Evolutionary conservation across 2,888 invertebrate genomes (phyloP), one percentile per base, ranked within the genome.

Genomic region (Alcis repandata): DNA sequence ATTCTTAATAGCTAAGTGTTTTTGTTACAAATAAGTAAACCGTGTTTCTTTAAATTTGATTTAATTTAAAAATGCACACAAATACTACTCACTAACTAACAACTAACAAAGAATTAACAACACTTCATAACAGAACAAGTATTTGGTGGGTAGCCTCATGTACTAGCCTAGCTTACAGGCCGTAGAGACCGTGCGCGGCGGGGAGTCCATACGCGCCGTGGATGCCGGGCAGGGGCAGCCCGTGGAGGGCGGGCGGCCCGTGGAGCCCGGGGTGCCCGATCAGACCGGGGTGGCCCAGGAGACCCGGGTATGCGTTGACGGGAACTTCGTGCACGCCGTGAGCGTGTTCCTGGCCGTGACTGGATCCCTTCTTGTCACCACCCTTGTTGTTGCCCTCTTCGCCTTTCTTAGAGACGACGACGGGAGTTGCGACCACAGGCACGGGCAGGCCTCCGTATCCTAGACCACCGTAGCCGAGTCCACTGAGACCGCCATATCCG

Each of bases 271-370:
- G 45, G 22, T 45, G 17, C 3, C 45, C 22, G 45, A 27, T 27
- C 27, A 22, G 45, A 13, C 20, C 48, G 27, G 48, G 27, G 27
- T 19, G 7, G 6, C 19, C 46, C 7, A n/a, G 27, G 11, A 45
- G 45, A n/a, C 41, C 41, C 8, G 41, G 41, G 19, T 2, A 43
- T 8, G n/a, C 46, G 27, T 22, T 22, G n/a, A 27, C n/a, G n/a
- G 46, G 43, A 9, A 45, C 19, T 20, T 22, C 11, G 45, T 19
- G 85, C 65, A 71, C 64, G 7, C 72, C 64, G 15, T 76, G 76
- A 63, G 73, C 63, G 15, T 76, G 76, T 49, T 51, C 36, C 10
- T 19, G 36, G 0, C 20, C 36, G 11, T 19, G 36, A 0, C 20
- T 20, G 11, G 17, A 6, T 51, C 17, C 49, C n/a, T 51, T 51